Base-by-base conservation (phyloP, 2,888 invertebrate species). In the Holacanthella duospinosa region DNA sequence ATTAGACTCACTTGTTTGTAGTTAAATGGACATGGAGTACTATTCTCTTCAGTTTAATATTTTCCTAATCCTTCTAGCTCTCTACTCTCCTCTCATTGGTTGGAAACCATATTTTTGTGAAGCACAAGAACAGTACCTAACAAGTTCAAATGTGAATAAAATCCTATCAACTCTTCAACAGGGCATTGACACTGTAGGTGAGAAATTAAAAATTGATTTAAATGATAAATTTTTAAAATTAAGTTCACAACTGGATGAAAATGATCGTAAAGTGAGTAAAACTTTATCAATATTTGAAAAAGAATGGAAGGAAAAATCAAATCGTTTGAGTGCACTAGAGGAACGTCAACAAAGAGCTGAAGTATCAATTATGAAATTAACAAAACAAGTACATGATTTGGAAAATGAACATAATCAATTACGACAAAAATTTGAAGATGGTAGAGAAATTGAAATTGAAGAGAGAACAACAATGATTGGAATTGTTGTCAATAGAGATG, bases 211-310 rank as follows among this genome's bases (percentile, higher is more conserved):
- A 58, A 28, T 4, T 9, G 58, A 58, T 4, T 29, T 58, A 12
- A 29, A 58, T 6, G 36, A 28, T 3, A 29, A 28, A 29, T 58
- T 58, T 28, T 24, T 3, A 6, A 36, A 9, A 21, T 43, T 58
- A 24, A 58, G 58, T 58, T 28, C 58, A 21, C 58, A 58, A 16
- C 24, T 58, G 58, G 58, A 58, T 6, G 58, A 29, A 24, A 58
- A 29, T 28, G 43, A 43, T 43, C 58, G 58, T 3, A 28, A 29
- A 58, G 58, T 58, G 6, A 43, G 36, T 9, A 58, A 58, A 58
- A 58, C 58, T 6, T 58, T 58, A 24, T 58, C 58, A 58, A 58
- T 58, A 29, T 58, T 58, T 29, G 58, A 58, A 24, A 24, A 28
- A 6, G 58, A 58, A 29, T 58, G 58, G 58, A 58, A 28, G 24